Percentiles rank a stretch among this genome's conserved stretches.
phyloP scores from a whole-genome alignment of 1,140 invertebrate genomes.

The Pseudomyrmex pallidus region DNA sequence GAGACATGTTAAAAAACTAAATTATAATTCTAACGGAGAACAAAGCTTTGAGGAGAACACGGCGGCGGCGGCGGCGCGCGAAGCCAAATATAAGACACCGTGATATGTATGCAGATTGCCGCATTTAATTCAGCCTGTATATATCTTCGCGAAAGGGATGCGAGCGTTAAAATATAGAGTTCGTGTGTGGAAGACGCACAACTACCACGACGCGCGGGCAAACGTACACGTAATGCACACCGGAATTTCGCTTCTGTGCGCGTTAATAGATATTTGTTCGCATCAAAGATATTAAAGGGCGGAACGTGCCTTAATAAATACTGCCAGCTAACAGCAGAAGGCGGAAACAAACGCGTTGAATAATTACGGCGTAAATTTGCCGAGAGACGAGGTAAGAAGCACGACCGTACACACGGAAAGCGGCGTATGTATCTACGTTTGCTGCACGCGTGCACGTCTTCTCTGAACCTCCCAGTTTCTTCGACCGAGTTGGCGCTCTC shows the following conservation, averaged over 20 bases:
- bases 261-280: slow-evolving; percentile 59
- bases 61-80: too few relatives aligned
- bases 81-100: slow-evolving; percentile 9
- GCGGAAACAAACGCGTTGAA: slow-evolving; percentile 53
- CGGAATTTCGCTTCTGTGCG: slow-evolving; percentile 17
- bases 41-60: background rate
- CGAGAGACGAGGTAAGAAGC: slow-evolving; percentile 19
- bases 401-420: background rate
- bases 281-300: slow-evolving; percentile 57
- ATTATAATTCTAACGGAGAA: slow-evolving; percentile 3
- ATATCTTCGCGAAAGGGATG: slow-evolving; percentile 32
- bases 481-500: slow-evolving; percentile 21
- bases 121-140: slow-evolving; percentile 16
- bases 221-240: slow-evolving; percentile 11
- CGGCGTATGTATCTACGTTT: background rate
- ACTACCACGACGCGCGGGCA: slow-evolving; percentile 4
- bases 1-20: background rate
- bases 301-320: slow-evolving; percentile 52
- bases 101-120: slow-evolving; percentile 22
- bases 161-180: slow-evolving; percentile 38
- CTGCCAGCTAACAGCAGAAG: slow-evolving; percentile 35
- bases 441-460: background rate
- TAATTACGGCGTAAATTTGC: slow-evolving; percentile 50
- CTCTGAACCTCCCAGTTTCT: background rate
- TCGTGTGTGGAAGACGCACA: slow-evolving; percentile 2